phyloP scores from a whole-genome alignment of 2,888 invertebrate species.

The Archaeoteleia sp. region DNA sequence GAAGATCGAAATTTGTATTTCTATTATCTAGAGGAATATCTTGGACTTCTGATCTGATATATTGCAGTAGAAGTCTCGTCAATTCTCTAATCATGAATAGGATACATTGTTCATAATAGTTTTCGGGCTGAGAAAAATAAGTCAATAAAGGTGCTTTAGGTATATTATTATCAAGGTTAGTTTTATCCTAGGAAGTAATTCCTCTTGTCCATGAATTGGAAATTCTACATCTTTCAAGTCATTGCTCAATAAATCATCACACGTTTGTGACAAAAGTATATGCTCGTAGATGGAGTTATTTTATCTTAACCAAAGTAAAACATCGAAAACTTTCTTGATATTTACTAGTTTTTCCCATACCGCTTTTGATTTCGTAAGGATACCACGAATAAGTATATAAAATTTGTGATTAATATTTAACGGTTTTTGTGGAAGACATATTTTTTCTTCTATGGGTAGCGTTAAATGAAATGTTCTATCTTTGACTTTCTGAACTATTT shows the following conservation, averaged over 20 bases:
- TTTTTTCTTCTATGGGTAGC: slow-evolving; percentile 64
- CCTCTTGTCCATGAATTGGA: neutral
- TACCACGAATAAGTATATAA: slow-evolving; percentile 62
- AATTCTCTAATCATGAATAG: slow-evolving; percentile 23
- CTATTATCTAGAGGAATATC: slow-evolving; percentile 51
- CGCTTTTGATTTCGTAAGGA: slow-evolving; percentile 58
- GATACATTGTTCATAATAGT: slow-evolving; percentile 50
- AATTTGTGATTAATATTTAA: slow-evolving; percentile 61
- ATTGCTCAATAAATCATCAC: slow-evolving; percentile 5
- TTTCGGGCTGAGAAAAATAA: slow-evolving; percentile 36
- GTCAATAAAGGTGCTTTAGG: slow-evolving; percentile 31
- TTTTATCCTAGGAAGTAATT: neutral
- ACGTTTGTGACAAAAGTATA: slow-evolving; percentile 53
- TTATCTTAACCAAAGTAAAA: slow-evolving; percentile 60
- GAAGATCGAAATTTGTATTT: slow-evolving; percentile 46
- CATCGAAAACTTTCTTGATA: slow-evolving; percentile 61
- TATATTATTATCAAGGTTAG: slow-evolving; percentile 1
- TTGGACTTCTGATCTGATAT: slow-evolving; percentile 56
- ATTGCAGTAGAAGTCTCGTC: slow-evolving; percentile 33
- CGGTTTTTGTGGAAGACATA: slow-evolving; percentile 57
- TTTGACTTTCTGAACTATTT: slow-evolving; percentile 51
- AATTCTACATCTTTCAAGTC: slow-evolving; percentile 17
- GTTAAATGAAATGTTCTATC: slow-evolving; percentile 65
- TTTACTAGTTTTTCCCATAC: slow-evolving; percentile 64
- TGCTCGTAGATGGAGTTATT: slow-evolving; percentile 59